Evolutionary conservation across 2,797 vertebrate genomes (phyloP).

Genomic region (Danio jaintianensis): DNA sequence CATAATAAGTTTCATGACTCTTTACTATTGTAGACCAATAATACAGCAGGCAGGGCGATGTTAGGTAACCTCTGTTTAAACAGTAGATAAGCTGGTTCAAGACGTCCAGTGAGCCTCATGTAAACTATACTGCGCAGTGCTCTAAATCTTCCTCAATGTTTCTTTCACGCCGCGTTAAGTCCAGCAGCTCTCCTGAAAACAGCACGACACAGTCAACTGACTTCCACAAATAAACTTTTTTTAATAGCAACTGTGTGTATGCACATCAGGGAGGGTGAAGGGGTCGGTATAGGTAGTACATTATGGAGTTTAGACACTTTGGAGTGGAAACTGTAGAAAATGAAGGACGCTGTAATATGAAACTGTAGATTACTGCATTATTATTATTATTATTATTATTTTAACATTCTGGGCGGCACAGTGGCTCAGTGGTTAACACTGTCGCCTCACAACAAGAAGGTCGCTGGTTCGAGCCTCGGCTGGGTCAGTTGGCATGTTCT

Average conservation of each 20-base stretch:
- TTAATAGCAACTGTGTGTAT: conserved; percentile 27
- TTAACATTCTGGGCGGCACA: too few species aligned
- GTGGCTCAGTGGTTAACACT: too few species aligned
- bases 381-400: too few species aligned
- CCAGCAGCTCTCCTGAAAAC: conserved; percentile 11
- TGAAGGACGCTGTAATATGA: conserved; percentile 60
- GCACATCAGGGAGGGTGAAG: conserved; percentile 11
- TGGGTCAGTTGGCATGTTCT: too few species aligned
- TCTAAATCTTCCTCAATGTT: conserved; percentile 9
- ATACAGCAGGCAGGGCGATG: too few species aligned
- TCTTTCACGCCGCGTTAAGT: conserved; percentile 34
- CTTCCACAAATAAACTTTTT: conserved; percentile 45
- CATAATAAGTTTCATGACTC: too few species aligned
- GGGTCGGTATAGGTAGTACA: not conserved
- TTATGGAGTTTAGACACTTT: not conserved
- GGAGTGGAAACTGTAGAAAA: conserved; percentile 29
- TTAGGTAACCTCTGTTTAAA: not conserved
- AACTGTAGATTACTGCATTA: conserved; percentile 62
- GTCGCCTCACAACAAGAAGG: too few species aligned
- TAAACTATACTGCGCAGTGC: conserved; percentile 14
- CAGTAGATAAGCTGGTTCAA: not conserved
- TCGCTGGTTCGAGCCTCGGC: too few species aligned
- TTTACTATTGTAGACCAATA: too few species aligned
- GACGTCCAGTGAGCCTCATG: not conserved
- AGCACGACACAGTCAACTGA: conserved; percentile 3